Evolutionary conservation across 2,113 vertebrate species (phyloP), one percentile per base, ranked within the genome.

Genomic region (Motacilla tschutschensis): DNA sequence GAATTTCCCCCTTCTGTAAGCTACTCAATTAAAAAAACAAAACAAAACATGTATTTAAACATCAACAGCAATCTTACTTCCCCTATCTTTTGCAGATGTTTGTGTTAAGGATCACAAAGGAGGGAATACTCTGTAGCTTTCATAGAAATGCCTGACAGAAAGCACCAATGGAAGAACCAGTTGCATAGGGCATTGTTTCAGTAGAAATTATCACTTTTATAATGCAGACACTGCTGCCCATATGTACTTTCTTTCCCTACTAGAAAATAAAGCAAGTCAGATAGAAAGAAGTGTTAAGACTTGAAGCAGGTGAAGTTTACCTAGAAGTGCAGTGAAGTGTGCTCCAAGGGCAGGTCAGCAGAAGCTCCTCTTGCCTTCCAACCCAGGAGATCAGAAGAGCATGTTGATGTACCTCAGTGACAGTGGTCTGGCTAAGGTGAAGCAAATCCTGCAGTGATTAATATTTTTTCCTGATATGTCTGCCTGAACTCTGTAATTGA

Each of bases 401-500:
- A 41, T 5, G 8, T 3, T 79, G 59, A 50, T 46, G 24, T 21
- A 69, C 40, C 60, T 84, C 67, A 28, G 47, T 75, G 51, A 33
- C 35, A 75, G 12, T 47, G 43, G n/a, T 12, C 51, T 60, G 75
- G 60, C 47, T 66, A 63, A 79, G 36, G 65, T 75, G 60, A 67
- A 64, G 17, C 46, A 79, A 87, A 81, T 88, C 66, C 48, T 88
- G 36, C 26, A 76, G 28, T 63, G 48, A 88, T 85, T 83, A n/a
- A 75, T 87, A 73, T 12, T 83, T 91, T 75, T 57, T 31, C 64
- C 57, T 70, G 35, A 60, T 83, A 59, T 85, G 80, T 83, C 71
- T 71, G 57, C 25, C 62, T 83, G 58, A 83, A 57, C 53, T 89
- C 74, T 88, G 33, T 93, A 94, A 92, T 86, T 89, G 74, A 65